Percentiles rank a stretch among this genome's conserved stretches.
These are phyloP conservation scores for Stomorhina lunata DNA, from an alignment of 2,888 invertebrate species.

Conservation along the genomic window DNA sequence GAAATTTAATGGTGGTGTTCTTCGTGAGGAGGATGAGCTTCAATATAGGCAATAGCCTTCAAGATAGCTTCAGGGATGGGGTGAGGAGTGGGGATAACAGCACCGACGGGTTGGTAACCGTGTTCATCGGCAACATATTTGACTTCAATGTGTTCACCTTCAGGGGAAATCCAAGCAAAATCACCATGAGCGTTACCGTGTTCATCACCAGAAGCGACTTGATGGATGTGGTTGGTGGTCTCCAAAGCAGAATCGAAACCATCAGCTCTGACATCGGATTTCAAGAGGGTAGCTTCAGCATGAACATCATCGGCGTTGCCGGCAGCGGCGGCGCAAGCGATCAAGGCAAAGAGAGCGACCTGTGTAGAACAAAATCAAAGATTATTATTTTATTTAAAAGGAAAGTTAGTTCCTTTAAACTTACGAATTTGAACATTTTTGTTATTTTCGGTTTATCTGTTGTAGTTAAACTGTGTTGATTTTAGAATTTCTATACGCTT, in stretches of 20 bases:
- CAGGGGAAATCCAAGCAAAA: conserved; percentile 73
- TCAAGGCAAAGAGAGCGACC: conserved; percentile 66
- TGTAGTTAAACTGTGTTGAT: conserved; percentile 29
- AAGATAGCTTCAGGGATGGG: conserved; percentile 69
- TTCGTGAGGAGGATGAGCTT: conserved; percentile 75
- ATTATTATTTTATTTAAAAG: not conserved
- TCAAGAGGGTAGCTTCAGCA: conserved; percentile 53
- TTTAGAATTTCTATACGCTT: not conserved
- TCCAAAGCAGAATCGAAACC: conserved; percentile 72
- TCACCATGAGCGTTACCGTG: conserved; percentile 73
- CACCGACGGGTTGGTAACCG: conserved; percentile 71
- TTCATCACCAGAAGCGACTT: conserved; percentile 71
- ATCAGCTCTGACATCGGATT: conserved; percentile 71
- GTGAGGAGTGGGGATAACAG: conserved; percentile 67
- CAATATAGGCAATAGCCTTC: conserved; percentile 80
- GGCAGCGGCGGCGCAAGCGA: conserved; percentile 67
- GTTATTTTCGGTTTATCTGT: conserved; percentile 5
- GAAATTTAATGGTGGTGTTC: conserved; percentile 24
- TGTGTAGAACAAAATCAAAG: not conserved
- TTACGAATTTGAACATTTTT: conserved; percentile 63
- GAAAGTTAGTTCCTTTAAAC: not conserved
- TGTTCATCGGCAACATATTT: conserved; percentile 74
- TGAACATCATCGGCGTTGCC: conserved; percentile 58
- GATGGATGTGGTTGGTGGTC: conserved; percentile 71
- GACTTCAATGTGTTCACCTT: conserved; percentile 72